Conservation (phyloP, 2,888 invertebrate genomes). For the Tromatobia lineatoria region DNA sequence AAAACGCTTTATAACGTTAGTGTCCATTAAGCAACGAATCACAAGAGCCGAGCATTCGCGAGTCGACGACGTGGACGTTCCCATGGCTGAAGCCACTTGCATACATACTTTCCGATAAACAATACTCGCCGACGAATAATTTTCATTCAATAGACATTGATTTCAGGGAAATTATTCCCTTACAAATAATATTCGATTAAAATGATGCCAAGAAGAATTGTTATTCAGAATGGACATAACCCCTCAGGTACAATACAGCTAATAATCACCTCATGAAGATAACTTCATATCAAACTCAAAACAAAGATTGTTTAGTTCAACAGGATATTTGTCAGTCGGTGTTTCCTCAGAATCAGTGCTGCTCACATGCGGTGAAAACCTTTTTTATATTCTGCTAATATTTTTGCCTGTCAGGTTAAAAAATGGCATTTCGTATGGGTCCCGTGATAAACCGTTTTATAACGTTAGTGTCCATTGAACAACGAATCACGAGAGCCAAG, state of each 20-base stretch:
- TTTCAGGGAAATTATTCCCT: no score
- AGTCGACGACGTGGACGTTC: slow-evolving; percentile 19
- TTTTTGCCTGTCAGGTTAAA: background rate
- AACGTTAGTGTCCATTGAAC: slow-evolving; percentile 4
- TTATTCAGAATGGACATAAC: no score
- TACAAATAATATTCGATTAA: no score
- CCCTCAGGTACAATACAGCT: no score
- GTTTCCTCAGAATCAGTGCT: background rate
- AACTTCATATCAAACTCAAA: no score
- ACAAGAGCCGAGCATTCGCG: background rate
- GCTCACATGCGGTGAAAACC: background rate
- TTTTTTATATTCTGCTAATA: background rate
- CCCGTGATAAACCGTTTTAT: slow-evolving; percentile 10
- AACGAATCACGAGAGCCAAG: background rate
- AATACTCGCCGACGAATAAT: background rate
- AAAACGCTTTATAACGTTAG: slow-evolving; percentile 10
- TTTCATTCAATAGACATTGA: no score
- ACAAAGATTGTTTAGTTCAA: no score
- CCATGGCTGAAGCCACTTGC: background rate
- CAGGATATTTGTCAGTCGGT: no score
- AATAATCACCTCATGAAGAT: no score
- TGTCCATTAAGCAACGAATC: slow-evolving; percentile 5
- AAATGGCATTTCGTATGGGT: background rate
- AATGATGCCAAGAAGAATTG: no score
- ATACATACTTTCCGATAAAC: no score